A percentile compares a stretch with the other conserved stretches of the same genome.
Evolutionary conservation across 2,113 vertebrate genomes (phyloP).

Genomic region (Benitochromis conjunctus): DNA sequence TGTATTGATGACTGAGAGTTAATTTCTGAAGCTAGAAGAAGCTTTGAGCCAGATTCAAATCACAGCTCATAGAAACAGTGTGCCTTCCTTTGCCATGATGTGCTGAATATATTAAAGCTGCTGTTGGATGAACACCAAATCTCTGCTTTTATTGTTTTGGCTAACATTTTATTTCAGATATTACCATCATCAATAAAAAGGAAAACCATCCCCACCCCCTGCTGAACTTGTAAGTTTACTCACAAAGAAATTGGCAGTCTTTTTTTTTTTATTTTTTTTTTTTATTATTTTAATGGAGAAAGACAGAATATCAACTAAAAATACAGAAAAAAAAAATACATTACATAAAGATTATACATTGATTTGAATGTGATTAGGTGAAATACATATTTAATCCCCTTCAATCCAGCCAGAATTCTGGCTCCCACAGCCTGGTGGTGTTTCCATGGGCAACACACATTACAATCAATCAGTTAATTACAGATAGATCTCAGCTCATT

Average conservation of each 20-base stretch:
- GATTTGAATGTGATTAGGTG: neutral
- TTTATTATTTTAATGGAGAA: neutral
- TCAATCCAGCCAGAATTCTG: too few species aligned
- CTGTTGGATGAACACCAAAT: constrained; percentile 8
- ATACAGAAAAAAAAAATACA: neutral
- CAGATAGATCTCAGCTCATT: neutral
- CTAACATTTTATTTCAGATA: neutral
- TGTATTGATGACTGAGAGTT: constrained; percentile 25
- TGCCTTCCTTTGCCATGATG: constrained; percentile 53
- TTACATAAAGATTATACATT: neutral
- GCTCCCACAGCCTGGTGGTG: neutral
- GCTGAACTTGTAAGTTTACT: neutral
- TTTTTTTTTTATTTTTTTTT: too few species aligned
- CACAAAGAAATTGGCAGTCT: neutral
- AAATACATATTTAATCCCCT: neutral
- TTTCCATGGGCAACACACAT: too few species aligned
- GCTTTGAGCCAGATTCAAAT: neutral
- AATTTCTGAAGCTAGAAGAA: neutral
- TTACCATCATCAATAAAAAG: neutral
- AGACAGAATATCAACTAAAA: neutral
- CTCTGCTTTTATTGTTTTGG: neutral
- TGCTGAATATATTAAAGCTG: constrained; percentile 52
- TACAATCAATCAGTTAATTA: neutral
- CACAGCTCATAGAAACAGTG: neutral
- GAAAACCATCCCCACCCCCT: neutral